These are phyloP conservation scores for Harpalus rufipes DNA, from an alignment of 2,888 invertebrate species.

Conservation along the genomic window DNA sequence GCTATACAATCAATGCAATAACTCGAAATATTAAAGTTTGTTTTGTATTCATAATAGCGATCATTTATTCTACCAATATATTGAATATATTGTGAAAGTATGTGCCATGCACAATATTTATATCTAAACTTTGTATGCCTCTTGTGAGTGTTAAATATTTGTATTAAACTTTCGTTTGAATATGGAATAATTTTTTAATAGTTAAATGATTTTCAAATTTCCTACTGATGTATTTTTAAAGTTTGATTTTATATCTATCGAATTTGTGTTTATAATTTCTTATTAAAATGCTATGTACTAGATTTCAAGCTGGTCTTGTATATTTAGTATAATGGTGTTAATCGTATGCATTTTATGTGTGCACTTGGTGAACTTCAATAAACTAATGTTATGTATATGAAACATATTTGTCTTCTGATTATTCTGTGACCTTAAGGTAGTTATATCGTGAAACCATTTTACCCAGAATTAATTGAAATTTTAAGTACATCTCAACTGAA, in stretches of 20 bases:
- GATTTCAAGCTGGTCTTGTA: conserved; percentile 77
- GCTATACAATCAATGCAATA: conserved; percentile 50
- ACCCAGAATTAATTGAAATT: too few species aligned
- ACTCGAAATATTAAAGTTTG: conserved; percentile 24
- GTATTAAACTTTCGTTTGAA: conserved; percentile 30
- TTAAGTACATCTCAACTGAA: too few species aligned
- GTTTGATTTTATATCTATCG: conserved; percentile 12
- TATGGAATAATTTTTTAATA: conserved; percentile 37
- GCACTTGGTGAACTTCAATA: conserved; percentile 63
- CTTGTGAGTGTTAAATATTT: conserved; percentile 35
- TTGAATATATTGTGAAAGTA: conserved; percentile 59
- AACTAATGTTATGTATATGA: conserved; percentile 62
- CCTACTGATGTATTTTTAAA: conserved; percentile 34
- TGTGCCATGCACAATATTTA: conserved; percentile 62
- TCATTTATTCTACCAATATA: conserved; percentile 58
- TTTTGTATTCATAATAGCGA: conserved; percentile 35
- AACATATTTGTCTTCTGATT: too few species aligned
- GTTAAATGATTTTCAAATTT: conserved; percentile 23
- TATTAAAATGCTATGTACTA: conserved; percentile 75
- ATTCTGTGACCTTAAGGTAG: too few species aligned
- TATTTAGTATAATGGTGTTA: conserved; percentile 66
- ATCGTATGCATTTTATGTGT: conserved; percentile 63
- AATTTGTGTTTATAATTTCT: conserved; percentile 62
- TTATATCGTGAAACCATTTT: too few species aligned
- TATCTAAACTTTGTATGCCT: conserved; percentile 53